Evolutionary conservation across 2,113 vertebrate genomes (phyloP), one percentile per base, ranked within the genome.

Genomic region (Genyomyrus donnyi): DNA sequence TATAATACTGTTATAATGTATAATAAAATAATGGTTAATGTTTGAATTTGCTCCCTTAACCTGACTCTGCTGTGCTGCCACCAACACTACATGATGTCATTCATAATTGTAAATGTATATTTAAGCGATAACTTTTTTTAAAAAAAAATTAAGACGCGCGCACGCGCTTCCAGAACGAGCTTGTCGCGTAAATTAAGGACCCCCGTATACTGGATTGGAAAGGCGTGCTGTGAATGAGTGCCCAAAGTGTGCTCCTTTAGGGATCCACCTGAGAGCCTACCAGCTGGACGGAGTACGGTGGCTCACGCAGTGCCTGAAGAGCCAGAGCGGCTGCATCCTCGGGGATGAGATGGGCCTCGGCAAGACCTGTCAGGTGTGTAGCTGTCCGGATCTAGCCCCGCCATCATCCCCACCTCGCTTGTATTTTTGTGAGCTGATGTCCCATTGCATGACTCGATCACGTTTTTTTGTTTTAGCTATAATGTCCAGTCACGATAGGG

Each of bases 321-420:
- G 92, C 90, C 97, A 97, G 90, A 95, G 94, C 83, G 98, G 98
- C 90, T 98, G 97, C 91, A 97, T 99, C 88, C 93, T 99, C 52
- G 98, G 96, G 1, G 98, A 99, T 83, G 98, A 99, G 93, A 99
- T 99, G 98, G 98, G 98, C 86, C 94, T 99, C 90, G 98, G 98
- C 0, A 99, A 99, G 94, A 99, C 98, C 89, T 99, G 98, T 87
- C 98, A 99, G 97, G 98, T 99, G 42, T 21, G 92, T 90, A 6
- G 0, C 35, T n/a, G 0, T 86, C 50, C 11, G 0, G n/a, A 52
- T 31, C 35, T 3, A 48, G 31, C 74, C 17, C 13, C 10, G 42
- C 7, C 15, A 52, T 49, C 35, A 13, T 13, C 49, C 83, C 46
- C 83, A 5, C 66, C 39, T 35, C 15, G n/a, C 84, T 46, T 87